Percentiles rank a stretch among this genome's conserved stretches.
phyloP scores from a whole-genome alignment of 2,797 vertebrate species.

The Morus bassanus region DNA sequence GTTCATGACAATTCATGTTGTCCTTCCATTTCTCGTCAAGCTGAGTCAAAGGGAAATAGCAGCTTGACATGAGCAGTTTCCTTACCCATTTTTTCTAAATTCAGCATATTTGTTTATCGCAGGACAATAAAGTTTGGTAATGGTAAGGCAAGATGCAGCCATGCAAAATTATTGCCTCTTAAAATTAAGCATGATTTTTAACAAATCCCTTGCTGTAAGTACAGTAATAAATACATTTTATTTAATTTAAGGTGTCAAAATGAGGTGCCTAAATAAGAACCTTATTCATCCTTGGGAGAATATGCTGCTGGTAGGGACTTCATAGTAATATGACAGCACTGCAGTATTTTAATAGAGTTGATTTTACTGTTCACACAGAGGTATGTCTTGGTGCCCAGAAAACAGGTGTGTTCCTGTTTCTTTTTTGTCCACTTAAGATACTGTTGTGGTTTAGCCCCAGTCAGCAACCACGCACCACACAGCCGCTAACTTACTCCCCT shows the following conservation, averaged over 20 bases:
- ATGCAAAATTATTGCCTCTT: neutral
- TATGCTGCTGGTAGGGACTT: neutral
- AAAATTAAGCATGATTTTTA: neutral
- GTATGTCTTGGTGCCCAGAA: neutral
- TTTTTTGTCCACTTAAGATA: neutral
- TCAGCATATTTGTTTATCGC: neutral
- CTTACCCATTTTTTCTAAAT: neutral
- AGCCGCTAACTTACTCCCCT: no score
- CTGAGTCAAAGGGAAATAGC: neutral
- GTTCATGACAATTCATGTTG: neutral
- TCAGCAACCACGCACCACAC: no score
- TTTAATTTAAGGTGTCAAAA: neutral
- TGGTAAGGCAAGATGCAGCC: rapidly evolving
- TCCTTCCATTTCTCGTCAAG: neutral
- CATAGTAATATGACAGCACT: neutral
- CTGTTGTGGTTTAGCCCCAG: no score
- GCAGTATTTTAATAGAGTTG: neutral
- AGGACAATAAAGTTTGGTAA: neutral
- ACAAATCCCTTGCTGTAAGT: neutral
- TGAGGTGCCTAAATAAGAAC: neutral
- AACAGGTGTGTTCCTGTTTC: neutral
- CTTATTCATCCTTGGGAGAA: neutral
- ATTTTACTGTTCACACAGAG: rapidly evolving
- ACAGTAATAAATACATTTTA: neutral
- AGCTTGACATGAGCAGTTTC: rapidly evolving